Conservation (phyloP, 2,797 vertebrate species). For the Chaetophractus vellerosus region DNA sequence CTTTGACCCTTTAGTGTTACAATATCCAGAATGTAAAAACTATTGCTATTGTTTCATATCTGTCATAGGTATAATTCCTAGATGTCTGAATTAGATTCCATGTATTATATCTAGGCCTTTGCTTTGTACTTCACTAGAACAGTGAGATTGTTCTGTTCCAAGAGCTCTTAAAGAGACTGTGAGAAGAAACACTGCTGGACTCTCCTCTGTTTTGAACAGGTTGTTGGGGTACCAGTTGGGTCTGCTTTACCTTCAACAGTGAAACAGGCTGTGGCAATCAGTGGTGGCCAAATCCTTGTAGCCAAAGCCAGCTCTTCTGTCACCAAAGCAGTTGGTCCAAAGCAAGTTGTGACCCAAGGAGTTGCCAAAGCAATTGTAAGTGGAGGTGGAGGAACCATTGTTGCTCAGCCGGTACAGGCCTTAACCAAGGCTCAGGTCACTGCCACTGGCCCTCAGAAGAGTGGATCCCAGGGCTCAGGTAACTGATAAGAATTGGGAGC, state of each 20-base stretch:
- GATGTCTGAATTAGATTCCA: background rate
- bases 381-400: conserved; percentile 92
- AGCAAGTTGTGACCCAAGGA: conserved; percentile 98
- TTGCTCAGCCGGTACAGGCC: conserved; percentile 94
- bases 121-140: background rate
- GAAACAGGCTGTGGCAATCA: conserved; percentile 97
- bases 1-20: background rate
- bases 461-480: conserved; percentile 94
- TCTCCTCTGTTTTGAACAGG: conserved; percentile 89
- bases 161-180: background rate
- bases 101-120: background rate
- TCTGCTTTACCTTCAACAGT: conserved; percentile 95
- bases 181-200: background rate
- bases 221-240: conserved; percentile 96
- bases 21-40: background rate
- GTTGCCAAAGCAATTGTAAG: conserved; percentile 97
- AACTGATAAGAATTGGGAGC: conserved; percentile 1
- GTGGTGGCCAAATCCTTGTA: conserved; percentile 97
- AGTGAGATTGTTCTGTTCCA: background rate
- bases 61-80: background rate
- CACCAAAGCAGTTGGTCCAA: conserved; percentile 95
- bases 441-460: conserved; percentile 93
- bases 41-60: background rate
- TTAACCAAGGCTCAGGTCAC: conserved; percentile 93
- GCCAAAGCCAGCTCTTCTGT: conserved; percentile 95